Evolutionary conservation across 2,113 vertebrate genomes (phyloP).

Genomic region (Albula goreensis): DNA sequence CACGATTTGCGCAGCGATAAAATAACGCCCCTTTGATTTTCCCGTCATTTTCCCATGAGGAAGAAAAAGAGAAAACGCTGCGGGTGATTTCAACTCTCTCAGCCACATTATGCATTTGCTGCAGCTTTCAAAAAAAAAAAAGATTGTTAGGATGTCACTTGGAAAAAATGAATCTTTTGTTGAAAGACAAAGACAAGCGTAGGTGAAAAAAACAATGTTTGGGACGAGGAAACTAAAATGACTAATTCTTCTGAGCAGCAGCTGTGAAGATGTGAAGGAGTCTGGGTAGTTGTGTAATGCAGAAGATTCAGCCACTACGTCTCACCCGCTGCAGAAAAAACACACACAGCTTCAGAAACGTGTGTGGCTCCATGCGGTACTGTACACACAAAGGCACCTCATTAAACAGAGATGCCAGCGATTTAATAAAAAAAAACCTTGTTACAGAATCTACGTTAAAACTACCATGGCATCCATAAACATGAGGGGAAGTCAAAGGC

Average conservation of each 20-base stretch:
- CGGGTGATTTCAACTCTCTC: not conserved
- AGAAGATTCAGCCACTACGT: not conserved
- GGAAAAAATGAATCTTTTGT: not conserved
- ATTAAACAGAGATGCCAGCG: not conserved
- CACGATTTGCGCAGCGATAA: not conserved
- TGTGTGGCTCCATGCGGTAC: too few species aligned
- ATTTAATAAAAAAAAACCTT: not conserved
- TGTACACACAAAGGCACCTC: not conserved
- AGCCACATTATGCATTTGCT: not conserved
- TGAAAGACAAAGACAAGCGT: not conserved
- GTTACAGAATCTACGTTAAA: conserved; percentile 38
- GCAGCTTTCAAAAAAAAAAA: not conserved
- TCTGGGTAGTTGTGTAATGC: not conserved
- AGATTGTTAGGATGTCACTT: not conserved
- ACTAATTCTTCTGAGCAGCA: not conserved
- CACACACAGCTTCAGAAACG: not conserved
- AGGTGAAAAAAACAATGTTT: not conserved
- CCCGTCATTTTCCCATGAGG: not conserved
- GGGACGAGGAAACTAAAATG: not conserved
- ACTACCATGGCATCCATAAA: conserved; percentile 55
- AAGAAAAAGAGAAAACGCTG: not conserved
- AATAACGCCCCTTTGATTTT: not conserved
- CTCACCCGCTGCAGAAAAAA: not conserved
- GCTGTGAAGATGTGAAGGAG: not conserved
- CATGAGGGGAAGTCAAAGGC: conserved; percentile 51